Evolutionary conservation across 2,797 vertebrate genomes (phyloP).

Genomic region (Botia kubotai): DNA sequence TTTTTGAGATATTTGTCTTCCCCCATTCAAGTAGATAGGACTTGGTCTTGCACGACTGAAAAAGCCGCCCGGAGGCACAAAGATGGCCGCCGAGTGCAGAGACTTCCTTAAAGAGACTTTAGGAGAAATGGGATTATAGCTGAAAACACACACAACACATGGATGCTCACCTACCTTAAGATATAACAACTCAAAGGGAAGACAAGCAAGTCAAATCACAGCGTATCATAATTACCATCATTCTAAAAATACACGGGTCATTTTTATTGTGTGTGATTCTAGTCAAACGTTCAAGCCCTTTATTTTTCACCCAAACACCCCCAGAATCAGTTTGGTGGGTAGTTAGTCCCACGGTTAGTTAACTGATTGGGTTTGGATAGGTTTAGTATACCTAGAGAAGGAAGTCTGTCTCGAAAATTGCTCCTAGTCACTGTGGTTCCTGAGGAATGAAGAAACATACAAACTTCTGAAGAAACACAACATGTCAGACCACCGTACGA

Average conservation of each 20-base stretch:
- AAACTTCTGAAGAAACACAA: conserved; percentile 49
- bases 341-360: conserved; percentile 39
- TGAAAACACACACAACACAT: background rate
- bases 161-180: background rate
- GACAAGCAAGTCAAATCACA: background rate
- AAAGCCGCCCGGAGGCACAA: no score
- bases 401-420: conserved; percentile 75
- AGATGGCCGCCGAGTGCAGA: no score
- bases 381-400: conserved; percentile 72
- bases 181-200: background rate
- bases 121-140: conserved; percentile 50
- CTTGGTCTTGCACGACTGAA: no score
- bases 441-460: conserved; percentile 65
- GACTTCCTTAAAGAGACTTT: no score
- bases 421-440: conserved; percentile 68
- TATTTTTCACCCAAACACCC: background rate
- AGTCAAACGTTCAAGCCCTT: background rate
- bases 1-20: no score
- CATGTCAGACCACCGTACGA: conserved; percentile 8
- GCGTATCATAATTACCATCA: background rate
- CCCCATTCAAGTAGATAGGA: no score
- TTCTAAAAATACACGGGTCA: background rate
- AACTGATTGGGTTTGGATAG: conserved; percentile 61
- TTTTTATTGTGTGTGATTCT: background rate
- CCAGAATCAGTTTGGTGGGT: conserved; percentile 31